Conservation (phyloP, 2,888 invertebrate genomes). For the Drosophila maculinotata region DNA sequence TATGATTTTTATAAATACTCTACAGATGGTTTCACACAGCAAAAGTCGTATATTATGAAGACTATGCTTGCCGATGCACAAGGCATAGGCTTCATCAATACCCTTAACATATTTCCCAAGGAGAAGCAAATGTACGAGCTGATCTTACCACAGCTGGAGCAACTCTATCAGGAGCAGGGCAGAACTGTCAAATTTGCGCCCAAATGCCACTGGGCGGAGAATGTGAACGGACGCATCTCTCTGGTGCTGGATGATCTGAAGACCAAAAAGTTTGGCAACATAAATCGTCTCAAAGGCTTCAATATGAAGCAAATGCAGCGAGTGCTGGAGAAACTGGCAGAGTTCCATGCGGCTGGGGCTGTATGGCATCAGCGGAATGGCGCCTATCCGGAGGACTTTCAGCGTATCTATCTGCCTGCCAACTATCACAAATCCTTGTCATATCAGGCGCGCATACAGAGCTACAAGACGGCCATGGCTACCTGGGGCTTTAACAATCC, state of each 20-base stretch:
- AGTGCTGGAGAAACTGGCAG: slow-evolving; percentile 81
- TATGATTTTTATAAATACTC: background rate
- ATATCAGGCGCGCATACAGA: slow-evolving; percentile 74
- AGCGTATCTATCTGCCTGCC: slow-evolving; percentile 78
- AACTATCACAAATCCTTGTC: slow-evolving; percentile 81
- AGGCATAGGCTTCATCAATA: slow-evolving; percentile 76
- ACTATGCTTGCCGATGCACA: slow-evolving; percentile 76
- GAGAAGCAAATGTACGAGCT: slow-evolving; percentile 82
- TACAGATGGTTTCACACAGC: slow-evolving; percentile 77
- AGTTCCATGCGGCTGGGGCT: slow-evolving; percentile 83
- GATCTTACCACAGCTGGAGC: slow-evolving; percentile 80
- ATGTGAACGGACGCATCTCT: slow-evolving; percentile 72
- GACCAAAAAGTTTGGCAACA: slow-evolving; percentile 77
- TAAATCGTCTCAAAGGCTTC: slow-evolving; percentile 82
- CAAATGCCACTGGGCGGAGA: slow-evolving; percentile 77
- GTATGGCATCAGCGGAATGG: slow-evolving; percentile 76
- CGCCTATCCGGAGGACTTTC: slow-evolving; percentile 72
- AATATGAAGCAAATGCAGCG: slow-evolving; percentile 81
- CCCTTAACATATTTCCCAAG: slow-evolving; percentile 82
- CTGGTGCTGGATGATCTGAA: slow-evolving; percentile 82
- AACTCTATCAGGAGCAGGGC: slow-evolving; percentile 73
- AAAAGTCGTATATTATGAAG: slow-evolving; percentile 81
- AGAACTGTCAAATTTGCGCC: slow-evolving; percentile 77
- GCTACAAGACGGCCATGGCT: slow-evolving; percentile 78
- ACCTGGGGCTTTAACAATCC: slow-evolving; percentile 75